Base-by-base conservation (phyloP, 2,888 invertebrate species). In the Sminthurides aquaticus region DNA sequence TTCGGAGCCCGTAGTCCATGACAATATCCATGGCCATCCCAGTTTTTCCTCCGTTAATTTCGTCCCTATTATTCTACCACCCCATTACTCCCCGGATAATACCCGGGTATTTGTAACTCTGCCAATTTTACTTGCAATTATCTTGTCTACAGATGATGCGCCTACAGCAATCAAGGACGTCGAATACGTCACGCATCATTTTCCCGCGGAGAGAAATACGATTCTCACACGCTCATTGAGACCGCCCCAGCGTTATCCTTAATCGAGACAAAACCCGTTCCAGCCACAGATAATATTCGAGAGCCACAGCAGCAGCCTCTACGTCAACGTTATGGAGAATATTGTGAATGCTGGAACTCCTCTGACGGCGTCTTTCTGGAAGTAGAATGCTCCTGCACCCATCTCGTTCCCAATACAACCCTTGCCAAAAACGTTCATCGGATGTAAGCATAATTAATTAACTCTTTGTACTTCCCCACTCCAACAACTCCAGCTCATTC, bases 351-450 rank as follows among this genome's bases (percentile, higher is more conserved):
- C 49, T 70, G 70, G 70, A 68, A 72, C 43, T 66, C 67, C 3
- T 61, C 58, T 27, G 69, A 66, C 58, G 69, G 67, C 11, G 26
- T 57, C 3, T 61, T 49, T 2, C 43, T 61, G 15, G 72, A 72
- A 61, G 68, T 72, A 1, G 72, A 70, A 56, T 72, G 72, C 60
- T 69, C 68, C 62, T 72, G 72, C 57, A 68, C 69, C 20, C 69
- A 69, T n/a, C 58, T 59, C 55, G 28, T 54, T 2, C 3, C 64
- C 24, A 52, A 27, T 27, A 20, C 52, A 11, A 25, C 59, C 2
- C 29, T 59, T 26, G 29, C 67, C 24, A 43, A 60, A 2, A 65
- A 70, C 60, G 68, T 72, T 49, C 67, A 69, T 54, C 64, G 72
- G 20, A 54, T 72, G 72, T 71, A 66, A 69, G 69, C n/a, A n/a